Percentiles rank a stretch among this genome's conserved stretches.
Conservation (phyloP, 2,888 invertebrate genomes). For the Sphecodes monilicornis region DNA sequence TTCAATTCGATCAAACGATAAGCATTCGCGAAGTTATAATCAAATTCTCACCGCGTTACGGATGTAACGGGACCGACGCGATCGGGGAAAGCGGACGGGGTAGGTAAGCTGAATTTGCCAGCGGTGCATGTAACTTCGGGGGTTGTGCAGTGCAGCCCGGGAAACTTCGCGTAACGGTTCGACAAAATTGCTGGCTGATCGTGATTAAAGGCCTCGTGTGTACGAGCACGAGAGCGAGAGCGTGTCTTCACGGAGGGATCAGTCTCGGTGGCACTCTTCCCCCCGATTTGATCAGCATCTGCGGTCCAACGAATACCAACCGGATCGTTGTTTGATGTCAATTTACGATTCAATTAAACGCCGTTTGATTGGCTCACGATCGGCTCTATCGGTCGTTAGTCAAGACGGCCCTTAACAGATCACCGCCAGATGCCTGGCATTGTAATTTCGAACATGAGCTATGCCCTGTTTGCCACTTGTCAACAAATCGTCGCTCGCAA, state of each 20-base stretch:
- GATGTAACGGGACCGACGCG: constrained; percentile 24
- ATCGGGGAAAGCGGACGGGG: background rate
- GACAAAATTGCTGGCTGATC: constrained; percentile 6
- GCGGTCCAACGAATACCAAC: constrained; percentile 17
- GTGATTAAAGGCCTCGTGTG: constrained; percentile 24
- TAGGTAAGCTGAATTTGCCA: constrained; percentile 19
- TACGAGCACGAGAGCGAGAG: background rate
- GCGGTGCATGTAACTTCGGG: constrained; percentile 39
- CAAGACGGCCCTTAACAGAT: constrained; percentile 59
- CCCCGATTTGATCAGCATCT: constrained; percentile 16
- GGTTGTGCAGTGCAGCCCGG: background rate
- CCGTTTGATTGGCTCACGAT: constrained; percentile 66
- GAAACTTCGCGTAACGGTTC: constrained; percentile 12
- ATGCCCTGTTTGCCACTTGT: constrained; percentile 56
- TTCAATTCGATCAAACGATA: constrained; percentile 52
- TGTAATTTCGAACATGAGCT: constrained; percentile 61
- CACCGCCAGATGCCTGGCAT: constrained; percentile 45
- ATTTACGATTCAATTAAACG: constrained; percentile 69
- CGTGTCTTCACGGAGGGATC: constrained; percentile 8
- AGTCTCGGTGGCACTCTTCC: constrained; percentile 20
- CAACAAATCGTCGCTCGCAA: constrained; percentile 35
- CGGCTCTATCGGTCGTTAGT: constrained; percentile 56
- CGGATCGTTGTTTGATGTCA: constrained; percentile 49
- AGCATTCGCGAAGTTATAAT: constrained; percentile 57
- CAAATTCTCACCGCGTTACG: constrained; percentile 46